phyloP scores from a whole-genome alignment of 2,888 invertebrate species.

The Drosophila algonquin region DNA sequence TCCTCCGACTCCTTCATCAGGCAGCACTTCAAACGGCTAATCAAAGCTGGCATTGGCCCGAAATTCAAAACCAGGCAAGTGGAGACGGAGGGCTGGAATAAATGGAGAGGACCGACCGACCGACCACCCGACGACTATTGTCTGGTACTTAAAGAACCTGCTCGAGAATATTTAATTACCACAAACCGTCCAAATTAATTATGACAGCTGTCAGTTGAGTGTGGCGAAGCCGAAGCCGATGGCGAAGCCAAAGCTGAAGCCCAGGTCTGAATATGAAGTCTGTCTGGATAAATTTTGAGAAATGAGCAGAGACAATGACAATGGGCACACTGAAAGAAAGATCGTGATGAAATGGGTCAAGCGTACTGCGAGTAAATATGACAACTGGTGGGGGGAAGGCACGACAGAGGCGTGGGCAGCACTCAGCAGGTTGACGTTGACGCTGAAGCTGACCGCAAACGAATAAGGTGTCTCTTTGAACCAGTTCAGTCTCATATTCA shows the following conservation, averaged over 20 bases:
- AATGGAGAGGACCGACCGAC: not conserved
- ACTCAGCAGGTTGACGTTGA: not conserved
- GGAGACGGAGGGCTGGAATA: not conserved
- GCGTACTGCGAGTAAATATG: constrained; percentile 61
- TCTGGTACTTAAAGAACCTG: constrained; percentile 51
- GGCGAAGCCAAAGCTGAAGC: constrained; percentile 50
- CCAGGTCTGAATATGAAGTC: constrained; percentile 36
- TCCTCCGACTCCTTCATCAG: constrained; percentile 36
- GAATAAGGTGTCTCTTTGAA: not conserved
- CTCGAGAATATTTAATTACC: constrained; percentile 82
- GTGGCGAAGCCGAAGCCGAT: constrained; percentile 66
- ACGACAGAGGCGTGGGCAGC: constrained; percentile 15
- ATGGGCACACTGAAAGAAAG: constrained; percentile 56
- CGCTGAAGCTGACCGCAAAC: not conserved
- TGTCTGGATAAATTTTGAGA: constrained; percentile 19
- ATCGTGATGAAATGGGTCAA: constrained; percentile 74
- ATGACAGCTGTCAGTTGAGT: constrained; percentile 84
- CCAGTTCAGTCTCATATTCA: not conserved
- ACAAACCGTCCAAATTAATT: constrained; percentile 83
- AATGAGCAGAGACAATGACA: constrained; percentile 41
- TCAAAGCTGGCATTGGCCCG: constrained; percentile 63
- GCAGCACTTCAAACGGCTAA: constrained; percentile 61
- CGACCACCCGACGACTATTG: constrained; percentile 28
- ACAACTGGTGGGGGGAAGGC: constrained; percentile 46
- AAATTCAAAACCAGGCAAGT: constrained; percentile 58